phyloP scores from a whole-genome alignment of 2,797 vertebrate genomes.

The Mallotus villosus region DNA sequence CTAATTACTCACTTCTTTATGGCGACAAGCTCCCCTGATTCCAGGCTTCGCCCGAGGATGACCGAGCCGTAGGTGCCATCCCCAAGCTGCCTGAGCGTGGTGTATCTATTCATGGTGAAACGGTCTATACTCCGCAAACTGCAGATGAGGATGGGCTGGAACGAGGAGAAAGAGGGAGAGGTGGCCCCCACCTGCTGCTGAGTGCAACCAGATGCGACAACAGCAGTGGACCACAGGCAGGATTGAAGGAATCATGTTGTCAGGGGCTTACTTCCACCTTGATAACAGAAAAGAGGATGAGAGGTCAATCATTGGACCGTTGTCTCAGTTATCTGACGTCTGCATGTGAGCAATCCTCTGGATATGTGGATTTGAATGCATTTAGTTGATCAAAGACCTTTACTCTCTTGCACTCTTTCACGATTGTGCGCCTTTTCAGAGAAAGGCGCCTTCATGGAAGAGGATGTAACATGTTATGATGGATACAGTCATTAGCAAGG shows the following conservation, averaged over 20 bases:
- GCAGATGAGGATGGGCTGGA: constrained; percentile 17
- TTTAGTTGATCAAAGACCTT: neutral
- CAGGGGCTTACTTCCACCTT: constrained; percentile 51
- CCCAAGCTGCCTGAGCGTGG: constrained; percentile 90
- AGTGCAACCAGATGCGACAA: constrained; percentile 87
- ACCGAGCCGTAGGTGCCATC: constrained; percentile 96
- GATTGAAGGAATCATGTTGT: constrained; percentile 67
- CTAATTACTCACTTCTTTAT: constrained; percentile 88
- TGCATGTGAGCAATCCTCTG: no score
- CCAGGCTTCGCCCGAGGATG: constrained; percentile 89
- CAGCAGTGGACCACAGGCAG: constrained; percentile 65
- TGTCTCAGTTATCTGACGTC: neutral
- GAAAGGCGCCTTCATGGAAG: neutral
- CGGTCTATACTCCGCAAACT: constrained; percentile 50
- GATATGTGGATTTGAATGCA: neutral
- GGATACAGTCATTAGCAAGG: neutral
- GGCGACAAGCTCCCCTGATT: constrained; percentile 92
- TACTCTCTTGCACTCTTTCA: no score
- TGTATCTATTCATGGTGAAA: constrained; percentile 91
- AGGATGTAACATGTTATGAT: neutral
- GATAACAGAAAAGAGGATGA: constrained; percentile 27
- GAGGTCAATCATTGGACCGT: neutral
- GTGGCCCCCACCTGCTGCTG: constrained; percentile 50
- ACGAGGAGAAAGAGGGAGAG: constrained; percentile 31
- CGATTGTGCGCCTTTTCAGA: neutral